Evolutionary conservation across 2,113 vertebrate species (phyloP).

Genomic region (Pao palembangensis): DNA sequence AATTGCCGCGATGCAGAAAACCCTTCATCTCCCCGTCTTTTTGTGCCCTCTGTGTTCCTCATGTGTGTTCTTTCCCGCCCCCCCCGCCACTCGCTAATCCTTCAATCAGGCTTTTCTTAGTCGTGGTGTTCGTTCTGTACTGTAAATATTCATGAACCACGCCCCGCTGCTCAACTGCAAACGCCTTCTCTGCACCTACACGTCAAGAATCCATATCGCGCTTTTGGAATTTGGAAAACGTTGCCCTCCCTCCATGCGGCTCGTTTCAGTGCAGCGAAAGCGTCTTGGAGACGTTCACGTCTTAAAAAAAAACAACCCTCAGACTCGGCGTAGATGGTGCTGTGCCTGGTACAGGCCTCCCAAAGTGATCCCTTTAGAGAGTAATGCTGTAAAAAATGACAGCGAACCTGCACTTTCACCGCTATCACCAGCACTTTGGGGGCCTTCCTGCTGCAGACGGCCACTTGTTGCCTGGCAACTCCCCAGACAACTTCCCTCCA

Average conservation of each 20-base stretch:
- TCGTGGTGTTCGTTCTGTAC: conserved; percentile 17
- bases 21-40: conserved; percentile 44
- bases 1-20: conserved; percentile 32
- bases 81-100: conserved; percentile 13
- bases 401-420: conserved; percentile 51
- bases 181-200: background rate
- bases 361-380: conserved; percentile 69
- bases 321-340: conserved; percentile 32
- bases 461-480: conserved; percentile 73
- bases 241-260: no score
- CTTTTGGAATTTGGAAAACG: conserved; percentile 8
- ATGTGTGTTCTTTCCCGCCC: conserved; percentile 14
- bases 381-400: conserved; percentile 75
- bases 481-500: conserved; percentile 58
- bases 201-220: background rate
- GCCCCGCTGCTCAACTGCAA: no score
- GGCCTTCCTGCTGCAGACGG: conserved; percentile 42
- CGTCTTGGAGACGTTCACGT: no score
- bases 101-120: conserved; percentile 32
- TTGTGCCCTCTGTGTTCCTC: conserved; percentile 35
- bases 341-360: conserved; percentile 48
- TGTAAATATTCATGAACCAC: no score
- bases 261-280: no score
- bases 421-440: conserved; percentile 46
- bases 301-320: no score